phyloP scores from a whole-genome alignment of 2,888 invertebrate species.

The Epiblema foenella region DNA sequence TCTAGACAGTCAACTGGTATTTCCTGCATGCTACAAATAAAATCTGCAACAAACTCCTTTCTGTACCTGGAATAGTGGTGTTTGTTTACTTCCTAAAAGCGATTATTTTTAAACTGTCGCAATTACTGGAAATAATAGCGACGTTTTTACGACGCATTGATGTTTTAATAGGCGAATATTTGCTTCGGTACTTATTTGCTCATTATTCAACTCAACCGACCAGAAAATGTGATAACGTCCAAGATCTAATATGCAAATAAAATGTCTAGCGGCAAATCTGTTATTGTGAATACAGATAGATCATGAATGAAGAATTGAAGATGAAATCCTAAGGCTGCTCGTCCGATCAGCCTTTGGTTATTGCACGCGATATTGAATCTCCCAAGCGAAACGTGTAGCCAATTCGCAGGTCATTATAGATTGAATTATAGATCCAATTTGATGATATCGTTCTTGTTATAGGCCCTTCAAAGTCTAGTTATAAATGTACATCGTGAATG shows the following conservation, averaged over 20 bases:
- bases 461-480: constrained; percentile 16
- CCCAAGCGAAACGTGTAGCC: constrained; percentile 67
- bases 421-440: constrained; percentile 53
- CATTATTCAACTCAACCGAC: constrained; percentile 54
- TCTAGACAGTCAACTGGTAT: constrained; percentile 23
- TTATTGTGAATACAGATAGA: constrained; percentile 56
- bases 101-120: constrained; percentile 24
- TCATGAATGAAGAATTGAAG: constrained; percentile 54
- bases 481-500: too few relatives aligned
- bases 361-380: constrained; percentile 65
- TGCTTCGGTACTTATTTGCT: constrained; percentile 37
- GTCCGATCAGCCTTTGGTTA: constrained; percentile 64
- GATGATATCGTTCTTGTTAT: constrained; percentile 5
- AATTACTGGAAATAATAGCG: constrained; percentile 24
- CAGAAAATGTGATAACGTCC: constrained; percentile 56
- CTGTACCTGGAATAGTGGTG: constrained; percentile 8
- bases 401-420: constrained; percentile 66
- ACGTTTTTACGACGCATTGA: constrained; percentile 20
- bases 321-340: constrained; percentile 55
- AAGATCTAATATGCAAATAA: constrained; percentile 58
- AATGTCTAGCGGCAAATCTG: constrained; percentile 66
- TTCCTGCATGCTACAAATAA: constrained; percentile 35
- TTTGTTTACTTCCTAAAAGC: constrained; percentile 26
- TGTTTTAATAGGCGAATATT: constrained; percentile 32
- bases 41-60: background rate